These are phyloP conservation scores for Pagrus major DNA, from an alignment of 2,113 vertebrate species.

Conservation along the genomic window DNA sequence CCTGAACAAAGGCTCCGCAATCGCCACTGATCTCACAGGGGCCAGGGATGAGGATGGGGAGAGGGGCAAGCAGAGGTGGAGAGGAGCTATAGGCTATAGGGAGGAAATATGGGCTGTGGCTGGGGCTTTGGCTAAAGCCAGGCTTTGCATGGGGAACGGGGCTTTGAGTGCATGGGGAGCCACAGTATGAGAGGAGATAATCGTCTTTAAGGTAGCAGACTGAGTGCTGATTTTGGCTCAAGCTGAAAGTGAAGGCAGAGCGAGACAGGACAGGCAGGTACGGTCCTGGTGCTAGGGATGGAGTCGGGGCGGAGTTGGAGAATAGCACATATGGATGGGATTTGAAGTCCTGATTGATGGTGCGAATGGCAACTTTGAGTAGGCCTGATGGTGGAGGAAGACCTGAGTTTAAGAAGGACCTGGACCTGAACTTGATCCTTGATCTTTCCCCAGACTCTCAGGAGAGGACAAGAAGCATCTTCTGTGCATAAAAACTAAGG, in stretches of 20 bases:
- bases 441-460: neutral
- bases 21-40: conserved; percentile 64
- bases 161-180: neutral
- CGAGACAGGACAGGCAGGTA: neutral
- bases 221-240: neutral
- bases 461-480: rapidly evolving
- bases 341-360: conserved; percentile 12
- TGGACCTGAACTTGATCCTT: neutral
- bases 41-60: conserved; percentile 5
- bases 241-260: neutral
- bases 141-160: neutral
- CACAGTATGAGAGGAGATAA: neutral
- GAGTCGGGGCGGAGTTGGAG: conserved; percentile 2
- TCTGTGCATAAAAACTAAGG: neutral
- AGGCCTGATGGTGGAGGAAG: neutral
- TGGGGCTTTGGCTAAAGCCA: conserved; percentile 10
- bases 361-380: neutral
- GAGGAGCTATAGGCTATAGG: neutral
- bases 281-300: neutral
- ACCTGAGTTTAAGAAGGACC: neutral
- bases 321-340: conserved; percentile 1
- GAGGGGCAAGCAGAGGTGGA: conserved; percentile 19
- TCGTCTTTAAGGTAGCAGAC: neutral
- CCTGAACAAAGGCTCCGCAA: conserved; percentile 80
- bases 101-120: conserved; percentile 30